Conservation (phyloP, 1,140 invertebrate genomes). For the Agrypnia vestita region DNA sequence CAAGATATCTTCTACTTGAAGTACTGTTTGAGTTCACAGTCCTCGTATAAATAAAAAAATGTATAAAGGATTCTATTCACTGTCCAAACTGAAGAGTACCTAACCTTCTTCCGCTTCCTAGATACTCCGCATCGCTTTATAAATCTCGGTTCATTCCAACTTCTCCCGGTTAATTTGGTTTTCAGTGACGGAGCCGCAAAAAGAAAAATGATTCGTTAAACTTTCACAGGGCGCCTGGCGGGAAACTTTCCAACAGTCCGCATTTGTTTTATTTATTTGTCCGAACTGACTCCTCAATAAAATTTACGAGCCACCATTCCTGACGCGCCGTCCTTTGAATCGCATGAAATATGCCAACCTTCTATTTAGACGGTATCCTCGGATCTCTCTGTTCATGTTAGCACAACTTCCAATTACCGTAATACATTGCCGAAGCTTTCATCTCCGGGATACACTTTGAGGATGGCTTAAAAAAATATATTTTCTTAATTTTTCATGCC, state of each 20-base stretch:
- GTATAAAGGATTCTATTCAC: too few relatives aligned
- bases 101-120: too few relatives aligned
- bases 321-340: slow-evolving; percentile 16
- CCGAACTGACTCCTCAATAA: slow-evolving; percentile 56
- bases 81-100: too few relatives aligned
- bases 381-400: not conserved
- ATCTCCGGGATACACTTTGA: too few relatives aligned
- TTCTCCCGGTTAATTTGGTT: slow-evolving; percentile 40
- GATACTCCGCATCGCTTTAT: slow-evolving; percentile 4
- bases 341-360: not conserved
- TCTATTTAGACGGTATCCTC: not conserved
- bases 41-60: too few relatives aligned
- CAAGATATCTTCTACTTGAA: too few relatives aligned
- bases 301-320: slow-evolving; percentile 54
- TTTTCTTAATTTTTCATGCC: too few relatives aligned
- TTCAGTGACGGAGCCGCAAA: slow-evolving; percentile 31
- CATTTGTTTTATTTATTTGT: slow-evolving; percentile 59
- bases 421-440: too few relatives aligned
- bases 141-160: slow-evolving; percentile 25
- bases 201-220: slow-evolving; percentile 55
- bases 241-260: slow-evolving; percentile 43
- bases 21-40: too few relatives aligned
- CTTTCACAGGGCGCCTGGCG: slow-evolving; percentile 44
- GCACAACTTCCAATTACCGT: not conserved
- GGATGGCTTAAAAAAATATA: too few relatives aligned